Conservation (phyloP, 1,140 invertebrate species). For the Portunus trituberculatus region DNA sequence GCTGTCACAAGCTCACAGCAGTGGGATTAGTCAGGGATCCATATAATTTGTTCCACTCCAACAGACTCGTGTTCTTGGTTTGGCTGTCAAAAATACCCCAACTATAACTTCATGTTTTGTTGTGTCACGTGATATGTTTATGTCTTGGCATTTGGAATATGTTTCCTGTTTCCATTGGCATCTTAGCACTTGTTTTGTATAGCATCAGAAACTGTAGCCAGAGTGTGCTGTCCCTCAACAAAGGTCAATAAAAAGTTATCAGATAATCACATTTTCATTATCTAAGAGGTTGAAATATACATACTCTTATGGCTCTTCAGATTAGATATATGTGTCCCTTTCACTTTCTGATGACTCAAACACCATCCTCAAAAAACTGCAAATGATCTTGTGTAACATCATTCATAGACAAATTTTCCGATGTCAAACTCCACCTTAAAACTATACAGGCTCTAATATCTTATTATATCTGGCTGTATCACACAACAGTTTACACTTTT, state of each 20-base stretch:
- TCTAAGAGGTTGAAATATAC: background rate
- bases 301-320: too few species aligned
- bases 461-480: background rate
- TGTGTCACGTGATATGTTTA: background rate
- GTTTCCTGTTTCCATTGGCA: slow-evolving; percentile 15
- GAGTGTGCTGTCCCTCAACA: slow-evolving; percentile 16
- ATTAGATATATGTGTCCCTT: too few species aligned
- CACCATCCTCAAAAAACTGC: background rate
- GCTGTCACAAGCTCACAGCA: background rate
- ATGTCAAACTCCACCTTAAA: background rate
- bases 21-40: slow-evolving; percentile 15
- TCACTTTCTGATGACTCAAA: background rate
- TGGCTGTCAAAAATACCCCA: background rate
- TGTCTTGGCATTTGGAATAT: background rate
- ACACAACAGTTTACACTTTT: background rate
- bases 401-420: background rate
- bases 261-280: background rate
- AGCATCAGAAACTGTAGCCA: slow-evolving; percentile 54
- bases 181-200: slow-evolving; percentile 64
- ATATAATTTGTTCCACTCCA: background rate
- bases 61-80: background rate
- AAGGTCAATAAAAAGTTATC: slow-evolving; percentile 43
- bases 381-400: background rate
- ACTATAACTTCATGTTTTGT: background rate
- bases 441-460: background rate